Evolutionary conservation across 1,140 invertebrate species (phyloP), one percentile per base, ranked within the genome.

Genomic region (Metaphire vulgaris): DNA sequence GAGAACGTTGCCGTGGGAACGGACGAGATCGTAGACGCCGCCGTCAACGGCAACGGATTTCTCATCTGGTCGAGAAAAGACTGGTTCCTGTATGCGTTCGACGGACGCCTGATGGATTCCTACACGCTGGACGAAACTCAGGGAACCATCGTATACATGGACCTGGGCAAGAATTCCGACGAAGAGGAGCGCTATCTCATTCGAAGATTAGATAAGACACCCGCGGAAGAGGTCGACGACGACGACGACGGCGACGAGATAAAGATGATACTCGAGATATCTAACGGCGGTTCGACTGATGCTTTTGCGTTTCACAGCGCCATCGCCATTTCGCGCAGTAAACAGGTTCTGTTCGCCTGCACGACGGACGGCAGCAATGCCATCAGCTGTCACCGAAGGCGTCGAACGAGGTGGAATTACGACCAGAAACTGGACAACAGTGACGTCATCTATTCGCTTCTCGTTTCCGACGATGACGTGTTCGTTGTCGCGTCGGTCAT

Each of bases 401-500:
- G 6, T 28, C 30, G 30, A 81, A 79, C 26, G 78, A 78, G 28
- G 6, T 89, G 88, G 88, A 80, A 79, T 41, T 84, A 85, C 65
- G 83, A 86, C 33, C 76, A 85, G 29, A 83, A 85, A 15, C 82
- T 88, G 31, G 84, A 84, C 2, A 82, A 88, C 80, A 80, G 79
- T 21, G 86, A 88, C 73, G 79, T 86, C n/a, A 82, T 96, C 80
- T 89, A 96, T 33, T 92, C 95, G 82, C 83, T 97, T 29, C 92
- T 92, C 80, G 83, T 95, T 34, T 92, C 93, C 69, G 90, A 91
- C 79, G 90, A 93, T 71, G 92, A 95, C 83, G 88, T 89, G 72
- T 91, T 91, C 84, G 86, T 97, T 0, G 87, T 95, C 32, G 94
- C 92, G 0, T 95, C 94, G 0, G 91, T 93, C 82, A 87, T 91